Base-by-base conservation (phyloP, 2,797 vertebrate genomes). In the Anolis apletophallus region DNA sequence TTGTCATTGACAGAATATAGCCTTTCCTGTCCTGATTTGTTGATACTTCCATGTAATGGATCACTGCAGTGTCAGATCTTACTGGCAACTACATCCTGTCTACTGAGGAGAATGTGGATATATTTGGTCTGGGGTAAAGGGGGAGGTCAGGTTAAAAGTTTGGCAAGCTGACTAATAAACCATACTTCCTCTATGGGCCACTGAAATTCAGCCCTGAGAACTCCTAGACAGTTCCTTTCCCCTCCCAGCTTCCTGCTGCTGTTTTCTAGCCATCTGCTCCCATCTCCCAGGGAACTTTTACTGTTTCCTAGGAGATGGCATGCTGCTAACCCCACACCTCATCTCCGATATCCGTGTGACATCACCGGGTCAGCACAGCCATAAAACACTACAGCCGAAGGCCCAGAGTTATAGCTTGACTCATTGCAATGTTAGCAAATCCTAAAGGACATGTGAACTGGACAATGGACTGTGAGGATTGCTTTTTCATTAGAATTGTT, bases 301-400 rank as follows among this genome's bases (percentile, higher is more conserved):
- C 88, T 1, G 94, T 91, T 93, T 93, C 92, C 91, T 91, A 93
- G 94, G 88, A 93, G 89, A 91, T 59, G 17, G 67, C 85, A 88
- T 77, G 91, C 89, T 86, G 90, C 90, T 94, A 84, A 71, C 80
- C 91, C 87, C 90, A 14, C 85, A 87, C 85, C 86, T 88, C 90
- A 0, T 85, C 81, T 14, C 86, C 23, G 34, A 32, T 64, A 90
- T 83, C 91, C 17, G 3, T 81, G 87, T 94, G 92, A 94, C 89
- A 93, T 94, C 93, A 93, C 84, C 23, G 16, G 89, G 91, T 92
- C 94, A 92, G 75, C 19, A 69, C 84, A 90, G 52, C 86, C 92
- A 92, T 93, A 94, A 94, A 96, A 85, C 88, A 94, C 46, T 0
- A n/a, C 84, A 82, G 88, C 76, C 81, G 23, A 36, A 87, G 55